Evolutionary conservation across 2,888 invertebrate genomes (phyloP), one percentile per base, ranked within the genome.

Genomic region (Hylaea fasciaria): DNA sequence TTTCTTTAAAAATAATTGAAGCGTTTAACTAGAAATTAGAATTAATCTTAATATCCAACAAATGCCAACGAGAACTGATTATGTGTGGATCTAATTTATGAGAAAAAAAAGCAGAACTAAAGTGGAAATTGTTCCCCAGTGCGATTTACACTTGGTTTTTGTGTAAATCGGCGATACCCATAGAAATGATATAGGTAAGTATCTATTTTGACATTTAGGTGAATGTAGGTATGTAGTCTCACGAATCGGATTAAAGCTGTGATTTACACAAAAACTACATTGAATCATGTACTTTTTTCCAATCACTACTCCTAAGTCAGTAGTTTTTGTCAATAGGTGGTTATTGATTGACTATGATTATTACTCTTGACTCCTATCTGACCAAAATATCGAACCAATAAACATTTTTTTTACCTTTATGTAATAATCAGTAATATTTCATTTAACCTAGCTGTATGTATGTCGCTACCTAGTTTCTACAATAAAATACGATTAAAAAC

Each of bases 351-450:
- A 22, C 22, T 22, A 22, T 5, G 2, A 22, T 22, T 5, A 3
- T 3, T 22, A 22, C 5, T 22, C 22, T 22, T 3, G 22, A 22
- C 5, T 22, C 22, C 22, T 5, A 22, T 22, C 5, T 39, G 39
- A 57, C 46, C 57, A 51, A 51, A 46, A 45, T 46, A 47, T 40
- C 43, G 50, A 57, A 57, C 57, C 50, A 57, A 57, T 57, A 57
- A 50, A 50, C 50, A 49, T 43, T 32, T 43, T 57, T 28, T 40
- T 22, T 50, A 55, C 32, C 32, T 32, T 9, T 10, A 32, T 41
- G 9, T 32, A 32, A 32, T 32, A 1, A 22, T 32, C n/a, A n/a
- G n/a, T 44, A 57, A 22, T 22, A 50, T 57, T 56, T 57, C 39
- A 50, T 49, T 51, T 57, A 52, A 52, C 51, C 32, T 52, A 58